A percentile compares a stretch with the other conserved stretches of the same genome.
Evolutionary conservation across 2,113 vertebrate genomes (phyloP).

Genomic region (Propithecus coquereli): DNA sequence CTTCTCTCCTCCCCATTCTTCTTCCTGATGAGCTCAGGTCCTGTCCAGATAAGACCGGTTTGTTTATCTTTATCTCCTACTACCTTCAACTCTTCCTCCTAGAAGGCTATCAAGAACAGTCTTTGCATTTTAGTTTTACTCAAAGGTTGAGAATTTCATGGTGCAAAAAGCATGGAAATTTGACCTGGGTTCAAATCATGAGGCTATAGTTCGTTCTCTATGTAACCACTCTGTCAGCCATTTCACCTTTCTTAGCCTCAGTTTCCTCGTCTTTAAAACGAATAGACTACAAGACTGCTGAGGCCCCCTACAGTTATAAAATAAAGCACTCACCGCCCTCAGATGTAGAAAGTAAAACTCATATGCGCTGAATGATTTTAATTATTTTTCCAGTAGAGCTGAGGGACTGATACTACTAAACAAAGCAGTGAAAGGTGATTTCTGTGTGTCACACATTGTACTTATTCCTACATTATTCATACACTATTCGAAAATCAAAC

Average conservation of each 20-base stretch:
- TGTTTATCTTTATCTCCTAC: neutral
- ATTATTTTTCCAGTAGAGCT: neutral
- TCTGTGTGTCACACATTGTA: neutral
- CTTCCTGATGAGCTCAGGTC: neutral
- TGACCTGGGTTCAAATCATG: neutral
- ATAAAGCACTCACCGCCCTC: neutral
- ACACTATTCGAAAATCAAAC: neutral
- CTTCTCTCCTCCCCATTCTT: constrained; percentile 10
- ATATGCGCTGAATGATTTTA: neutral
- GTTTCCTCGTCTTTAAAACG: constrained; percentile 6
- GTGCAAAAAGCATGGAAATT: neutral
- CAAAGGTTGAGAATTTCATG: neutral
- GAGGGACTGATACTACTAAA: neutral
- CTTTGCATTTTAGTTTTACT: neutral
- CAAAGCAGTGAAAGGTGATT: neutral
- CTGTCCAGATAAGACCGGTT: neutral
- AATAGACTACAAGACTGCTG: neutral
- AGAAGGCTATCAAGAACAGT: neutral
- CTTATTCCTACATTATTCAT: neutral
- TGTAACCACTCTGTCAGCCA: neutral
- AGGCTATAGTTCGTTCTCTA: neutral
- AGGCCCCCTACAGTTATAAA: neutral
- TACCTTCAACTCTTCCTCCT: neutral
- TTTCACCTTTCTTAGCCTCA: neutral
- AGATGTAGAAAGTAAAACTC: constrained; percentile 5